Base-by-base conservation (phyloP, 1,140 invertebrate genomes). In the Dolichoris vasculosae region DNA sequence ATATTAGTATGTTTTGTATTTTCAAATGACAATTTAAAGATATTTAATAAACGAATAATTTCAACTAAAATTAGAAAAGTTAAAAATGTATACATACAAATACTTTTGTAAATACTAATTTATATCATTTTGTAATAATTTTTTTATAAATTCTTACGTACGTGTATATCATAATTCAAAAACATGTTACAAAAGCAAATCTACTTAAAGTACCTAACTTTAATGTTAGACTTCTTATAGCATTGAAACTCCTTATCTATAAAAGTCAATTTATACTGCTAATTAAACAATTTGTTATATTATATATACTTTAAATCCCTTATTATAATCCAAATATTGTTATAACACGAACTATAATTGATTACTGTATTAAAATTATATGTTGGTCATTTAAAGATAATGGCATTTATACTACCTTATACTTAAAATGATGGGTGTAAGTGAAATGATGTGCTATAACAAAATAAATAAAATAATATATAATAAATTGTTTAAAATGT, bases 401-500 rank as follows among this genome's bases (percentile, higher is more conserved):
- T n/a, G 26, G 43, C 17, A 43, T 6, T 35, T 51, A 7, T 51
- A 77, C n/a, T 7, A n/a, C 30, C 7, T 77, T 32, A 13, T 3
- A 32, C n/a, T 9, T 15, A 77, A 55, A 23, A 32, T 77, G 26
- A 77, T 20, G 11, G 75, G 40, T 77, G 30, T 43, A 23, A 43
- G 43, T 26, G 35, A 51, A 55, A 55, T 20, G 9, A 26, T 73
- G 20, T 59, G 30, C 71, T 43, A 46, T 83, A 83, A 63, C 71
- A n/a, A 83, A n/a, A 59, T 46, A 43, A 9, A 69, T 32, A 32
- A 55, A n/a, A 59, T 23, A 13, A 71, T 69, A 32, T 15, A 64
- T 40, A 15, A 79, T 84, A 84, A 84, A 77, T 79, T 46, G 30
- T 71, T 55, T 32, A n/a, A 55, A 84, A 84, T 48, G 64, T 51